phyloP scores from a whole-genome alignment of 2,797 vertebrate genomes.

The Enteromius anoplus region DNA sequence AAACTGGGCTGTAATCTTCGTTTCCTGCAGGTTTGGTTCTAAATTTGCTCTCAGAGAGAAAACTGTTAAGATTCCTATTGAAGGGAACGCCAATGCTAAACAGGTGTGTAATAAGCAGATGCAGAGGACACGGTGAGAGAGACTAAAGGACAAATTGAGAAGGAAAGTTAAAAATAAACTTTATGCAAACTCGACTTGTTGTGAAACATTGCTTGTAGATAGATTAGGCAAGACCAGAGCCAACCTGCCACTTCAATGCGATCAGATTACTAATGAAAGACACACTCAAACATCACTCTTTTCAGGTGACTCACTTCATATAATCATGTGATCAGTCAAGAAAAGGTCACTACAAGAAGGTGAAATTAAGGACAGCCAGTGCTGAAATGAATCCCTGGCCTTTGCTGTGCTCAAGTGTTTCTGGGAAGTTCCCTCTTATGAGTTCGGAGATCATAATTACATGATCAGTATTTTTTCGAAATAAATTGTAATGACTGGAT shows the following conservation, averaged over 20 bases:
- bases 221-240: not conserved
- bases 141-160: conserved; percentile 11
- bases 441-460: not conserved
- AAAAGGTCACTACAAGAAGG: conserved; percentile 35
- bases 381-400: not conserved
- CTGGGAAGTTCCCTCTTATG: conserved; percentile 12
- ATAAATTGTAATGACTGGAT: not conserved
- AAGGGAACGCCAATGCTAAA: not conserved
- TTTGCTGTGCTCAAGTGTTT: not conserved
- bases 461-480: not conserved
- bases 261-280: conserved; percentile 27
- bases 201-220: conserved; percentile 20
- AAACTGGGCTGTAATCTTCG: not conserved
- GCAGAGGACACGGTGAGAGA: not conserved
- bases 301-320: conserved; percentile 20
- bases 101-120: conserved; percentile 17
- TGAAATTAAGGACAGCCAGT: conserved; percentile 2
- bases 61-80: not conserved
- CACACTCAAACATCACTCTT: not conserved
- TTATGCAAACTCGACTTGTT: conserved; percentile 20
- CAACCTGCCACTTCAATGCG: not conserved
- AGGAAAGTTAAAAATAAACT: not conserved
- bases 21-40: conserved; percentile 4
- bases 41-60: not conserved
- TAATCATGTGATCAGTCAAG: not conserved